phyloP scores from a whole-genome alignment of 2,797 vertebrate species.

The Adrianichthys oophorus region DNA sequence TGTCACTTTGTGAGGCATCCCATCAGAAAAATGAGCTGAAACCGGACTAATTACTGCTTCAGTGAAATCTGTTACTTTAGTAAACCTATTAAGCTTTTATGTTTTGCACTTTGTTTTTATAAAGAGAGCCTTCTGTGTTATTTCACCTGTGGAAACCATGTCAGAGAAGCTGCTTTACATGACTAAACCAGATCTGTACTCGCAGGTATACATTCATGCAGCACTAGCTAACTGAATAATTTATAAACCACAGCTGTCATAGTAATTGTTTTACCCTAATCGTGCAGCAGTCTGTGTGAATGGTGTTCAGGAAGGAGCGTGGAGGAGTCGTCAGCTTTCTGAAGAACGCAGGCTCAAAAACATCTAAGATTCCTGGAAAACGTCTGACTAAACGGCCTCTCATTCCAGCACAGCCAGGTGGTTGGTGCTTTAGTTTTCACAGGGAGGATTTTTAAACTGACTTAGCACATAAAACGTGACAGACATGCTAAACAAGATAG shows the following conservation, averaged over 20 bases:
- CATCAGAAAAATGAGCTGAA: too few relatives aligned
- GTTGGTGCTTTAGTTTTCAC: conserved; percentile 6
- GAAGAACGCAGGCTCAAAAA: conserved; percentile 17
- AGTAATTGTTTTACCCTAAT: conserved; percentile 38
- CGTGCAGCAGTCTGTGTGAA: conserved; percentile 25
- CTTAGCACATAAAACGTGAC: background rate
- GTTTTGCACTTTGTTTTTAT: too few relatives aligned
- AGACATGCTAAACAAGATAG: conserved; percentile 5
- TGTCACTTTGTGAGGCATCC: too few relatives aligned
- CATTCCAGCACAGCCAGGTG: conserved; percentile 7
- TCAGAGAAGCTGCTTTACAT: conserved; percentile 17
- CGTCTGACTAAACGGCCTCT: background rate
- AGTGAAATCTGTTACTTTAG: too few relatives aligned
- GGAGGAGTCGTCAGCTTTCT: background rate
- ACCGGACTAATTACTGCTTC: too few relatives aligned
- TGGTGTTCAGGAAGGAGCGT: conserved; percentile 1
- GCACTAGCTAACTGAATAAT: conserved; percentile 35
- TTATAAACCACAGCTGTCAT: conserved; percentile 36
- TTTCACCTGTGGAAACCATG: background rate
- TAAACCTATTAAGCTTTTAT: too few relatives aligned
- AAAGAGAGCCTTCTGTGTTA: background rate
- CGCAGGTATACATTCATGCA: conserved; percentile 5
- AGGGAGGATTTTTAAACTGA: background rate
- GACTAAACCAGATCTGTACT: conserved; percentile 7
- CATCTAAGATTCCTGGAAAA: too few relatives aligned